Conservation (phyloP, 2,113 vertebrate species). For the Seriola rivoliana region DNA sequence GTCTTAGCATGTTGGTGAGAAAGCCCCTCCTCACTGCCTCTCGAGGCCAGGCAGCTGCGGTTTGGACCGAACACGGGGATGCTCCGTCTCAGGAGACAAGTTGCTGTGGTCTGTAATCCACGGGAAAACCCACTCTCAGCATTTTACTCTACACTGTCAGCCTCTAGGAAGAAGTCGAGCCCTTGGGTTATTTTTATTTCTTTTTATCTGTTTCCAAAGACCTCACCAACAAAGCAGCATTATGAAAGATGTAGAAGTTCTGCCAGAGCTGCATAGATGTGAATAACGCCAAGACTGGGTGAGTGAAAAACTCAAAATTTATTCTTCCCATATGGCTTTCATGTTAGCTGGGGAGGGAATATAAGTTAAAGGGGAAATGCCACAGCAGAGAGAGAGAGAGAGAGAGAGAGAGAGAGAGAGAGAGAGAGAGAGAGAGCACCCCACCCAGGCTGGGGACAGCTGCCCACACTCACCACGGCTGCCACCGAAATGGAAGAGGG, state of each 20-base stretch:
- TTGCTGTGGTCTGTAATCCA: constrained; percentile 53
- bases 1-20: constrained; percentile 63
- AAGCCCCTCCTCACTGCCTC: constrained; percentile 49
- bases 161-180: constrained; percentile 10
- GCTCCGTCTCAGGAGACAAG: constrained; percentile 59
- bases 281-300: not conserved
- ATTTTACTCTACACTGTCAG: constrained; percentile 15
- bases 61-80: constrained; percentile 54
- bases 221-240: constrained; percentile 33
- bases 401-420: too few species aligned
- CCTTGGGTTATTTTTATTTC: constrained; percentile 48
- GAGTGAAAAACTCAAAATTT: constrained; percentile 23
- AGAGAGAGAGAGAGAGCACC: constrained; percentile 45
- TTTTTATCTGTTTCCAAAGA: constrained; percentile 61
- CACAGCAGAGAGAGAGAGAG: constrained; percentile 24
- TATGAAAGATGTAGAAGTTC: constrained; percentile 27
- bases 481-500: constrained; percentile 57
- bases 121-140: constrained; percentile 45
- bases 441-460: constrained; percentile 62
- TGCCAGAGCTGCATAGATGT: constrained; percentile 26
- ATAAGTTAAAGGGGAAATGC: constrained; percentile 50
- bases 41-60: constrained; percentile 43
- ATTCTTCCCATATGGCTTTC: constrained; percentile 60
- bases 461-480: constrained; percentile 69
- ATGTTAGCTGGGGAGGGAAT: constrained; percentile 44